These are phyloP conservation scores for Chesias legatella DNA, from an alignment of 2,888 invertebrate species.

Conservation along the genomic window DNA sequence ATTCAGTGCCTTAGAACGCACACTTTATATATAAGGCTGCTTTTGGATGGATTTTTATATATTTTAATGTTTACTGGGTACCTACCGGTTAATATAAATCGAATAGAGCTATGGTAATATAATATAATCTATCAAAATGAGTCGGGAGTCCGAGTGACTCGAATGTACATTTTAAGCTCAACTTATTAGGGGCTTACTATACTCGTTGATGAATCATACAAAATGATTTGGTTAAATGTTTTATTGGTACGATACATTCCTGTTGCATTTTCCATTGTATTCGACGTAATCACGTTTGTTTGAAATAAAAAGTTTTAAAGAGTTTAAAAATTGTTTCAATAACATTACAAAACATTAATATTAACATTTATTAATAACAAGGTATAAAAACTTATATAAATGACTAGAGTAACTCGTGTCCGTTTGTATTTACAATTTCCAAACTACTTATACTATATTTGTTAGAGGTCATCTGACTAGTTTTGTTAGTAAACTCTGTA, in stretches of 20 bases:
- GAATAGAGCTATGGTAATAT: too few relatives aligned
- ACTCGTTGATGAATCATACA: slow-evolving; percentile 39
- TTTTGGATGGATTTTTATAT: slow-evolving; percentile 45
- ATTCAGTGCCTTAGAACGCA: slow-evolving; percentile 44
- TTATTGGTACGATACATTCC: slow-evolving; percentile 72
- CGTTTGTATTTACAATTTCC: slow-evolving; percentile 21
- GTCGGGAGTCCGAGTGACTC: background rate
- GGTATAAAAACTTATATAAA: slow-evolving; percentile 52
- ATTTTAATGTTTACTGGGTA: slow-evolving; percentile 30
- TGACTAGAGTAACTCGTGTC: slow-evolving; percentile 70
- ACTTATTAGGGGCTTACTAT: slow-evolving; percentile 34
- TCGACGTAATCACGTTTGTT: slow-evolving; percentile 44
- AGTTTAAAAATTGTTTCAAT: slow-evolving; percentile 46
- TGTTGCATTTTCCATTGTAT: slow-evolving; percentile 46
- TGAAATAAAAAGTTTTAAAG: slow-evolving; percentile 60
- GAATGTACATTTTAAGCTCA: slow-evolving; percentile 2
- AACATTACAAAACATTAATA: slow-evolving; percentile 29
- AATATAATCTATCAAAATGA: slow-evolving; percentile 13
- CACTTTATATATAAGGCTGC: slow-evolving; percentile 35
- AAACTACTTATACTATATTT: slow-evolving; percentile 24
- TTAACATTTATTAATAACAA: slow-evolving; percentile 49
- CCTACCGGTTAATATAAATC: slow-evolving; percentile 6
- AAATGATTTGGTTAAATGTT: slow-evolving; percentile 58
- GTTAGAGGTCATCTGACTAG: slow-evolving; percentile 64
- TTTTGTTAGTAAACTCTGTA: slow-evolving; percentile 35